A percentile compares a stretch with the other conserved stretches of the same genome.
Evolutionary conservation across 2,113 vertebrate species (phyloP).

Genomic region (Lampris megalopsis): DNA sequence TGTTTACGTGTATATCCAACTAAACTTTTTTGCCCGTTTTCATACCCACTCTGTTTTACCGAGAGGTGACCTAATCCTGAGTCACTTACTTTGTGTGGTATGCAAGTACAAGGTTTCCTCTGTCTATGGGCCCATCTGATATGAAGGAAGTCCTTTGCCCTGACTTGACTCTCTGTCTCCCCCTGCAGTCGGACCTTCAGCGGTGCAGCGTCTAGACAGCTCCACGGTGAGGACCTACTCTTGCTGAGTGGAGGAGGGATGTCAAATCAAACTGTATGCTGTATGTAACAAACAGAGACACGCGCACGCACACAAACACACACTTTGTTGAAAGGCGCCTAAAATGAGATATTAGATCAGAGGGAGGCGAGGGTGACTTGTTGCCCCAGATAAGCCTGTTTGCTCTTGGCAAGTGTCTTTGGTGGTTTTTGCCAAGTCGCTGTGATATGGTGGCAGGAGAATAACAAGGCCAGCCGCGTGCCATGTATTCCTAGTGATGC

Average conservation of each 20-base stretch:
- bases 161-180: slow-evolving; percentile 70
- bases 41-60: slow-evolving; percentile 11
- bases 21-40: slow-evolving; percentile 3
- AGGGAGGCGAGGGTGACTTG: background rate
- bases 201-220: slow-evolving; percentile 97
- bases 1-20: no score
- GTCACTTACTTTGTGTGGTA: slow-evolving; percentile 13
- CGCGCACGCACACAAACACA: slow-evolving; percentile 43
- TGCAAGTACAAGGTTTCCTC: slow-evolving; percentile 27
- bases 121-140: slow-evolving; percentile 26
- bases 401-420: slow-evolving; percentile 17
- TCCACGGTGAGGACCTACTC: slow-evolving; percentile 99
- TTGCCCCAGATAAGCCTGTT: slow-evolving; percentile 15
- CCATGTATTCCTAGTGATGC: slow-evolving; percentile 2
- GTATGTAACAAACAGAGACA: slow-evolving; percentile 84
- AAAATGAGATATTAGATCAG: slow-evolving; percentile 24
- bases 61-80: slow-evolving; percentile 23
- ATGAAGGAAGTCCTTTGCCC: background rate
- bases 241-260: slow-evolving; percentile 94
- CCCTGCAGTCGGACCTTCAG: slow-evolving; percentile 90
- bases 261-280: slow-evolving; percentile 75
- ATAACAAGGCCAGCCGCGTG: background rate
- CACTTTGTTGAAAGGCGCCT: slow-evolving; percentile 32
- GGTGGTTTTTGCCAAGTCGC: slow-evolving; percentile 24
- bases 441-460: slow-evolving; percentile 36